Conservation (phyloP, 2,113 vertebrate genomes). For the Oxygymnocypris stewartii region DNA sequence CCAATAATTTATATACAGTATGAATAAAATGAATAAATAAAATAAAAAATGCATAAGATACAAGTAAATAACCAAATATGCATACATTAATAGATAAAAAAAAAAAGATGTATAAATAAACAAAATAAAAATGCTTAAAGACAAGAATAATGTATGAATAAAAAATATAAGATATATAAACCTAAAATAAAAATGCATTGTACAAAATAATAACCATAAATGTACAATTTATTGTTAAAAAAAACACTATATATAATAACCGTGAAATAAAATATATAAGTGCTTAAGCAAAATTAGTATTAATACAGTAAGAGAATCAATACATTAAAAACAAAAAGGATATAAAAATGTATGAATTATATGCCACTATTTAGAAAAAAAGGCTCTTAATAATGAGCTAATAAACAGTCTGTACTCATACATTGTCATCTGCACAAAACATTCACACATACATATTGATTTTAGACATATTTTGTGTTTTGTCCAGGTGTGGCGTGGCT, state of each 20-base stretch:
- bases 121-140: neutral
- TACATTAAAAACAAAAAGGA: too few relatives aligned
- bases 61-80: neutral
- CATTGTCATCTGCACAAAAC: neutral
- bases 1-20: neutral
- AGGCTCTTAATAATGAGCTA: neutral
- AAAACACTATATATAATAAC: neutral
- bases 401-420: neutral
- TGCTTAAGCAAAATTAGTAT: neutral
- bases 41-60: neutral
- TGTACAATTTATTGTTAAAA: neutral
- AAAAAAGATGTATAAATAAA: neutral
- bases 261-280: neutral
- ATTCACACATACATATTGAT: neutral
- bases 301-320: too few relatives aligned
- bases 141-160: neutral
- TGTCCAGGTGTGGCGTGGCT: conserved; percentile 74
- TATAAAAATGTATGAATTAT: too few relatives aligned
- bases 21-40: neutral
- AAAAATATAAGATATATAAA: neutral
- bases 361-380: neutral
- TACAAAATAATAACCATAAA: neutral
- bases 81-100: neutral
- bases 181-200: neutral
- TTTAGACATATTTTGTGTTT: neutral